Evolutionary conservation across 2,113 vertebrate genomes (phyloP), one percentile per base, ranked within the genome.

Genomic region (Ptychochromis oligacanthus): DNA sequence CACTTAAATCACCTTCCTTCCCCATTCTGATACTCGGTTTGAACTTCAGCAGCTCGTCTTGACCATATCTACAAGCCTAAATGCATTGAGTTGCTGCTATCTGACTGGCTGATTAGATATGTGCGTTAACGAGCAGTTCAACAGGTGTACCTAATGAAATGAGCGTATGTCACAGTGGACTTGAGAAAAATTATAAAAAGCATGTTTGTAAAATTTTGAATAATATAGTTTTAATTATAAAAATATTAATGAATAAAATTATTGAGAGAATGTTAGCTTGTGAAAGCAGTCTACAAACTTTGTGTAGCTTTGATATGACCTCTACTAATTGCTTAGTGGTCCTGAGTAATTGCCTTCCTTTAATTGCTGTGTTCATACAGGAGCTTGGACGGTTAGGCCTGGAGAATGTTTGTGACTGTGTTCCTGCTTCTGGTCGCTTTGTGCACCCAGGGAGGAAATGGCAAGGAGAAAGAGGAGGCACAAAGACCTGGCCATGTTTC

Each of bases 401-500:
- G 40, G 89, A 97, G 94, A 94, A 96, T 97, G 93, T 80, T 93
- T 2, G 15, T 94, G 76, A 18, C 92, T 36, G 74, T 87, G 31
- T 4, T 89, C 83, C 86, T 85, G 82, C 83, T 97, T 13, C 75
- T 98, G 4, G 12, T 95, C 87, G 83, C 92, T 46, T 77, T 95
- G 20, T 85, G 95, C 64, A 93, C 85, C 75, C 87, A 49, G 36
- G 75, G 74, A 74, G 90, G 88, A 80, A n/a, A 80, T 6, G 59
- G 90, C 20, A 79, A 93, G 76, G 90, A 89, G 43, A 46, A 3
- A 0, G 59, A 62, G 54, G 89, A 78, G 1, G 79, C 80, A 4
- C 95, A 84, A 28, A 95, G 93, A 34, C 95, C 95, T 6, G 97
- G 97, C 20, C 98, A 99, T 13, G 88, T 99, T 67, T 97, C 98